These are phyloP conservation scores for Punctoribates punctum DNA, from an alignment of 2,888 invertebrate species.

Conservation along the genomic window DNA sequence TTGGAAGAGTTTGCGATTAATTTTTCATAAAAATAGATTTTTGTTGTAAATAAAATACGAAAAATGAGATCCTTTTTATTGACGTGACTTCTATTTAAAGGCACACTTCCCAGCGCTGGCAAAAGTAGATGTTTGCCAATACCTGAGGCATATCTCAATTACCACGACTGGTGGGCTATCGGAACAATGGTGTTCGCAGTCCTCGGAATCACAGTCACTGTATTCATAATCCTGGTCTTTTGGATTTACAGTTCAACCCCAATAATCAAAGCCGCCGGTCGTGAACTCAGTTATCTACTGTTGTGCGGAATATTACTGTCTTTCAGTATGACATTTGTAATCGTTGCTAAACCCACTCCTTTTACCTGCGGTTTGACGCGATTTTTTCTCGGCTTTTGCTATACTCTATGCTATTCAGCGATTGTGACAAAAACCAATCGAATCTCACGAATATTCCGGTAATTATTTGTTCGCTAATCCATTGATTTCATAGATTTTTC, in stretches of 20 bases:
- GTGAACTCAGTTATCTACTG: conserved; percentile 58
- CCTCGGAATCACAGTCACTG: conserved; percentile 56
- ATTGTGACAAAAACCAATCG: conserved; percentile 60
- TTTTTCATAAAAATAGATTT: no score
- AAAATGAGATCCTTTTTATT: background rate
- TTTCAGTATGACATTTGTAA: conserved; percentile 58
- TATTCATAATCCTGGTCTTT: conserved; percentile 57
- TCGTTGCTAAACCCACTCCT: conserved; percentile 57
- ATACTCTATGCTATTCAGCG: conserved; percentile 59
- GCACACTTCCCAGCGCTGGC: conserved; percentile 52
- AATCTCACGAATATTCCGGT: conserved; percentile 60
- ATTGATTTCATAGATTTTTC: no score
- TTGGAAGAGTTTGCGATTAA: no score
- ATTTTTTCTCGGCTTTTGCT: conserved; percentile 59
- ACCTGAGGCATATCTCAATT: conserved; percentile 57
- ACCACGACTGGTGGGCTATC: conserved; percentile 57
- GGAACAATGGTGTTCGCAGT: conserved; percentile 53
- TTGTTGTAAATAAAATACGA: no score
- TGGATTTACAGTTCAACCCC: conserved; percentile 59
- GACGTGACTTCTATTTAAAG: conserved; percentile 38
- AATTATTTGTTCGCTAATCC: no score
- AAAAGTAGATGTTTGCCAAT: conserved; percentile 55
- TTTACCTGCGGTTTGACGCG: conserved; percentile 58
- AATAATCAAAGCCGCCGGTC: conserved; percentile 60
- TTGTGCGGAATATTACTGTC: conserved; percentile 57